Evolutionary conservation across 2,888 invertebrate species (phyloP), one percentile per base, ranked within the genome.

Genomic region (Eristalis intricaria): DNA sequence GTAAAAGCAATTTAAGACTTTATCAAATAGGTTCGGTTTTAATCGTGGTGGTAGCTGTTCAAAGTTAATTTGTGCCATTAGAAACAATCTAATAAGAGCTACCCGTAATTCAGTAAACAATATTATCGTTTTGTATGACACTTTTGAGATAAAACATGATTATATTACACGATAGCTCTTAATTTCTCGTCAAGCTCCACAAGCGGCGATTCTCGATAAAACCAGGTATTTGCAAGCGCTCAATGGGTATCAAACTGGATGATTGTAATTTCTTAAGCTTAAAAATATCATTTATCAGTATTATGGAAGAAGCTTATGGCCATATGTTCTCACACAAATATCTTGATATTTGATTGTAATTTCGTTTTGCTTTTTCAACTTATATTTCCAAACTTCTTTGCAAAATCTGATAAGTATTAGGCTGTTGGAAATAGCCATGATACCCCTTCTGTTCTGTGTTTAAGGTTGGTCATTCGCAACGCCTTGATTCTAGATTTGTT

Each of bases 381-480:
- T 93, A 93, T 32, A 93, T 89, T 84, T 93, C 93, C 56, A 93
- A 89, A 88, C 93, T 93, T 56, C 93, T 90, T 89, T 93, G 93
- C 88, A 93, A 90, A 77, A 93, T 91, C 89, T 91, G 91, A 90
- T 93, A 93, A 71, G 93, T 92, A 89, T 92, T 93, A 69, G 92
- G 90, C 71, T 92, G 91, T 84, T 91, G 91, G 26, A 68, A 79
- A 58, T 71, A 83, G 5, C 71, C 66, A 5, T 83, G 32, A 43
- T 75, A 75, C 29, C 40, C 69, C 7, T 50, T 56, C n/a, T 75
- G 65, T 11, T 35, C 10, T 3, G 35, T 19, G 5, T 58, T 82
- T 10, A 13, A 50, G 10, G 10, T 15, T 40, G 66, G 7, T 68
- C 74, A 65, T n/a, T 78, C 83, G 78, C 83, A 61, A 75, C 83